Evolutionary conservation across 2,113 vertebrate genomes (phyloP).

Genomic region (Heterocephalus glaber): DNA sequence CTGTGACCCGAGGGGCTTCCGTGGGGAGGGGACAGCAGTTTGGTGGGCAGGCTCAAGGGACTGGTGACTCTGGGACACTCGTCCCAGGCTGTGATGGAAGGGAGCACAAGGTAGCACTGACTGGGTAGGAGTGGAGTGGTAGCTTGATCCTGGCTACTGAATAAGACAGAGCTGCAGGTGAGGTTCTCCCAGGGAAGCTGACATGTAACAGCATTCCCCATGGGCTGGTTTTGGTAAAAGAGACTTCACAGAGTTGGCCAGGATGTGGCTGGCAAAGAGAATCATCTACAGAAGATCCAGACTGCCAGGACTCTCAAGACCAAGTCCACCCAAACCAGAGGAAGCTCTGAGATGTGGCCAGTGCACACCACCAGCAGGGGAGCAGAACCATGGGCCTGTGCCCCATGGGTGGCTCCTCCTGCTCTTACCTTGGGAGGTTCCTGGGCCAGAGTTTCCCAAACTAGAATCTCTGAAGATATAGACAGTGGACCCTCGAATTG

Average conservation of each 20-base stretch:
- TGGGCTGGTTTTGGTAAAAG: background rate
- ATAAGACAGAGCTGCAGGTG: background rate
- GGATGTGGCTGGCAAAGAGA: background rate
- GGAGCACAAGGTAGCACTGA: background rate
- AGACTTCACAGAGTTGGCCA: background rate
- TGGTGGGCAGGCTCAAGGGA: background rate
- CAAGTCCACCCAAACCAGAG: background rate
- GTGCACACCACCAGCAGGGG: fast-evolving
- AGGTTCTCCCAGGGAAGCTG: background rate
- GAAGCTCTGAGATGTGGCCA: background rate
- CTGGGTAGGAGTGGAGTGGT: too few species aligned
- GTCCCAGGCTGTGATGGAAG: background rate
- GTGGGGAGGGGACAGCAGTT: too few species aligned
- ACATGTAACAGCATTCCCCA: too few species aligned
- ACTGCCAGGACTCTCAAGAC: too few species aligned
- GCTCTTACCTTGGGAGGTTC: background rate
- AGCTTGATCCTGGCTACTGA: too few species aligned
- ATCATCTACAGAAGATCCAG: too few species aligned
- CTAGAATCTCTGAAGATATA: background rate
- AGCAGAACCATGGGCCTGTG: background rate
- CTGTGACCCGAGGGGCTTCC: background rate
- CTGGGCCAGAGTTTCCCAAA: background rate
- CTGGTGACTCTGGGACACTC: background rate
- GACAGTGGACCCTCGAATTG: too few species aligned
- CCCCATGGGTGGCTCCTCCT: background rate